phyloP scores from a whole-genome alignment of 2,113 vertebrate genomes.

The Brevimyrus niger region DNA sequence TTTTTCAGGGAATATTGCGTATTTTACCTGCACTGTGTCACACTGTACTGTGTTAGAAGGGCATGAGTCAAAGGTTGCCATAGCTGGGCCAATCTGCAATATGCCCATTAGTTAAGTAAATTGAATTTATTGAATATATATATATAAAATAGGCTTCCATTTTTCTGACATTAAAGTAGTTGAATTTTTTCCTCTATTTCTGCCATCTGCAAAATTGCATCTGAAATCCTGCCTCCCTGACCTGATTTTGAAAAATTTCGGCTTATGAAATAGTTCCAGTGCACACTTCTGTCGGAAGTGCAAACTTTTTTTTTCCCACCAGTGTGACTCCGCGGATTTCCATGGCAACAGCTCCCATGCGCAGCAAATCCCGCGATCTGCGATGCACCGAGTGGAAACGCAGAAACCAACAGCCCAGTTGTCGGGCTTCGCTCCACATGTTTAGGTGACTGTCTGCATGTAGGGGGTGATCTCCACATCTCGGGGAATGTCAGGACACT shows the following conservation, averaged over 20 bases:
- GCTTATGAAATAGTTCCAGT: slow-evolving; percentile 3
- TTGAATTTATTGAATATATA: not conserved
- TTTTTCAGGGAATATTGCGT: not conserved
- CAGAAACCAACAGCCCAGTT: not conserved
- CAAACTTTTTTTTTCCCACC: not conserved
- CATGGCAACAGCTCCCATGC: slow-evolving; percentile 6
- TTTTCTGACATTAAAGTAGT: not conserved
- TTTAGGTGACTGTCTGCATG: not conserved
- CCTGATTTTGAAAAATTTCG: slow-evolving; percentile 36
- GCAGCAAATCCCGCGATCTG: not conserved
- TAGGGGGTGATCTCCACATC: not conserved
- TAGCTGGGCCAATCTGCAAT: not conserved
- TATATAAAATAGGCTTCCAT: not conserved
- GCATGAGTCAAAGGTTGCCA: not conserved
- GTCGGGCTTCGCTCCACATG: not conserved
- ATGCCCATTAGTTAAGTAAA: not conserved
- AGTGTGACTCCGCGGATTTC: not conserved
- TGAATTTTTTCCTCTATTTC: not conserved
- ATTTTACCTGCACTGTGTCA: not conserved
- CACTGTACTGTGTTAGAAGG: not conserved
- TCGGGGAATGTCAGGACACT: not conserved
- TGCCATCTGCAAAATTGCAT: not conserved
- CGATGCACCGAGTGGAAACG: not conserved
- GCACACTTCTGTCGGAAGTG: not conserved
- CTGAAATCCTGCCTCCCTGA: not conserved